These are phyloP conservation scores for Macrotis lagotis DNA, from an alignment of 2,113 vertebrate genomes.

Conservation along the genomic window DNA sequence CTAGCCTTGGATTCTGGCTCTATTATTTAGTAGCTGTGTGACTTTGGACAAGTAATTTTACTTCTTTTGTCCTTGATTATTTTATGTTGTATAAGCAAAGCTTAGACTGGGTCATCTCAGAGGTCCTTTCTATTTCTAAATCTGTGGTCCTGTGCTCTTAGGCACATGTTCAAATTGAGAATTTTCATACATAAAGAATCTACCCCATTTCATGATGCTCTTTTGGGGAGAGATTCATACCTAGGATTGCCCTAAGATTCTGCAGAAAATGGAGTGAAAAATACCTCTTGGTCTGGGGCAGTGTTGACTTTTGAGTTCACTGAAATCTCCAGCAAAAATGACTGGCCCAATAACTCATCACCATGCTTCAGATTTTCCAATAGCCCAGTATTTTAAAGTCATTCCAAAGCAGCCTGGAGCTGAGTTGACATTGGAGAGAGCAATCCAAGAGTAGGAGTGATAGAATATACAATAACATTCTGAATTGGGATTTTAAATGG, in stretches of 20 bases:
- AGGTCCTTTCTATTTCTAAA: not conserved
- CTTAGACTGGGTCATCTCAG: not conserved
- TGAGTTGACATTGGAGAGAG: constrained; percentile 73
- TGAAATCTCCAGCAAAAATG: constrained; percentile 67
- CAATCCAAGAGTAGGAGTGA: constrained; percentile 58
- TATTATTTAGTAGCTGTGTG: not conserved
- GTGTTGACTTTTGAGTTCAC: constrained; percentile 2
- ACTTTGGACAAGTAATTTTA: not conserved
- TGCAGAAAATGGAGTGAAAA: constrained; percentile 69
- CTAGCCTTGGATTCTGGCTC: not conserved
- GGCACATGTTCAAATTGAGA: not conserved
- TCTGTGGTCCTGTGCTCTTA: not conserved
- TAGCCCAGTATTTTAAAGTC: constrained; percentile 71
- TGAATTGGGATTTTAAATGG: constrained; percentile 48
- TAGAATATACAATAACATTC: constrained; percentile 61
- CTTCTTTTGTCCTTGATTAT: not conserved
- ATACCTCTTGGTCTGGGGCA: constrained; percentile 60
- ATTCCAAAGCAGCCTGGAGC: constrained; percentile 69
- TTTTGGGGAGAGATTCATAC: constrained; percentile 40
- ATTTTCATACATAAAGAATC: not conserved
- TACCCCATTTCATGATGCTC: not conserved
- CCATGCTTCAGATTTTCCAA: constrained; percentile 74
- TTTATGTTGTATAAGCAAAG: not conserved
- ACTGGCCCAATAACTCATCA: constrained; percentile 56
- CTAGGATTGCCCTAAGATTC: constrained; percentile 42